Evolutionary conservation across 2,888 invertebrate species (phyloP), one percentile per base, ranked within the genome.

Genomic region (Buathra laborator): DNA sequence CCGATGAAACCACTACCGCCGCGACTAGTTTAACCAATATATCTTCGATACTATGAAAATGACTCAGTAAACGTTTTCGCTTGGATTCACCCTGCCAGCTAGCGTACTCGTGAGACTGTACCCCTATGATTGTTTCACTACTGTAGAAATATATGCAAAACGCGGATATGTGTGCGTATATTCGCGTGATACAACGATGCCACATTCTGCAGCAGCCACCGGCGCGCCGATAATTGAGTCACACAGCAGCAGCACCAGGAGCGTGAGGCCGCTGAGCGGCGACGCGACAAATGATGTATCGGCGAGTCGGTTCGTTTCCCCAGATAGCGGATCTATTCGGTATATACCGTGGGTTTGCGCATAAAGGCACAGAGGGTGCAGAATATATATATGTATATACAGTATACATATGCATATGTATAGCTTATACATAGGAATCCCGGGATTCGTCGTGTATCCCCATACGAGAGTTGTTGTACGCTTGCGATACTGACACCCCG

Each of bases 281-380:
- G 86, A 77, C 81, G 86, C 87, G 89, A 91, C 91, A 90, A 92
- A 92, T 91, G 89, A 90, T 88, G 89, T 89, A 91, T 91, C 88
- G 86, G 83, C 87, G 84, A 86, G 89, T 89, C 88, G 89, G 89
- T 92, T 90, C 89, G 89, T 91, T 91, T 91, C 88, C 89, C 86
- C 88, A 91, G 92, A 92, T 92, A 92, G 89, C 87, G 87, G 90
- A 92, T 92, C 92, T 92, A 88, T 89, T 89, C 86, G 87, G 86
- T 80, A 81, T 88, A 86, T 51, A 67, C 29, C 68, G 32, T 66
- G 51, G 24, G 37, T 46, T 24, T 24, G 24, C 56, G 32, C 43
- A 59, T 56, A 68, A 29, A 77, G 66, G 37, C 44, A 59, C 32
- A 12, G 32, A 43, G 74, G 37, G 37, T 37, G 9, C 9, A 37